Evolutionary conservation across 2,797 vertebrate genomes (phyloP), one percentile per base, ranked within the genome.

Genomic region (Falco rusticolus): DNA sequence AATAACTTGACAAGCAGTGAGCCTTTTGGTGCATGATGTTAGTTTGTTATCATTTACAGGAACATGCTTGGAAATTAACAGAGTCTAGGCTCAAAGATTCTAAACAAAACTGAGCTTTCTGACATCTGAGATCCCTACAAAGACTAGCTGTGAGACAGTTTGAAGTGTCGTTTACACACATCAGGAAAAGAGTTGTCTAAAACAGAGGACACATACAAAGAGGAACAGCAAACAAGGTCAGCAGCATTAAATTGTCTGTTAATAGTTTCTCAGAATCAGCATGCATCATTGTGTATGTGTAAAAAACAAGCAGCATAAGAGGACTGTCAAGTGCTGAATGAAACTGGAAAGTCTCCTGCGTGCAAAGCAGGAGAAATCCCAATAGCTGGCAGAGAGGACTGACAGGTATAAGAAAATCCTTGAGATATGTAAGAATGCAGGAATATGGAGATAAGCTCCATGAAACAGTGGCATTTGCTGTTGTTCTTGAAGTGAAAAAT

Each of bases 91-190:
- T 94, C 3, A 24, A 76, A 86, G 88, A 81, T 91, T 88, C 72
- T 63, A 56, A 89, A 86, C 21, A 66, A 84, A 88, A 82, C n/a
- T 60, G 63, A 88, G 50, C 41, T 81, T 81, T 89, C 45, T 93
- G 84, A 91, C 57, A 81, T 90, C 56, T 65, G 56, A 60, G 54
- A 90, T 91, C 51, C 11, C 39, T 72, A 34, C 34, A 76, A 86
- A 77, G 59, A 68, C 61, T 75, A 85, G 25, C 29, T 90, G 70
- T 76, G 59, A 84, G 14, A 76, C 21, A 47, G 41, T 75, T 61
- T 94, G 79, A 90, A 87, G 16, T 39, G 45, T 5, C 70, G 85
- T 89, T 94, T 93, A 66, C 28, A 91, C 7, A 90, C n/a, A 70
- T 18, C 16, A 76, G 20, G n/a, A 91, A 74, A 89, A 48, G 18